These are phyloP conservation scores for Scaeva pyrastri DNA, from an alignment of 2,888 invertebrate species.

Conservation along the genomic window DNA sequence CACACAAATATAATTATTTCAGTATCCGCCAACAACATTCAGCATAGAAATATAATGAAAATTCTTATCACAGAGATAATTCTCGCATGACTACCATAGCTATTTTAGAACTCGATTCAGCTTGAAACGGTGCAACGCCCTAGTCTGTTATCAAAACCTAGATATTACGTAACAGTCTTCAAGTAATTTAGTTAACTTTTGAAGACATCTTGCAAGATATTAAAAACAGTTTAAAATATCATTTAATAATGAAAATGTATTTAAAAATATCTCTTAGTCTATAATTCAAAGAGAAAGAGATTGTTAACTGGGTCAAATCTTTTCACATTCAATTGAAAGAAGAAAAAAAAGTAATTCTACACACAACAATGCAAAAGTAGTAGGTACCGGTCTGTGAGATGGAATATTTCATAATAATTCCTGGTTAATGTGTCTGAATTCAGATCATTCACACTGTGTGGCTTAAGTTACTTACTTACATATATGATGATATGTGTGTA, in stretches of 20 bases:
- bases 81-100: slow-evolving; percentile 30
- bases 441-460: slow-evolving; percentile 26
- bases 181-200: not conserved
- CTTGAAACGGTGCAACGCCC: slow-evolving; percentile 30
- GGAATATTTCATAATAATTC: slow-evolving; percentile 18
- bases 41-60: slow-evolving; percentile 8
- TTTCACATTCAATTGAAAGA: slow-evolving; percentile 30
- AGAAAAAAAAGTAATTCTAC: not conserved
- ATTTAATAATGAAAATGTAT: too few relatives aligned
- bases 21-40: not conserved
- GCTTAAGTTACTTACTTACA: not conserved
- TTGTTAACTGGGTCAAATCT: slow-evolving; percentile 35
- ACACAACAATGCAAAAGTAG: slow-evolving; percentile 12
- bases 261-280: not conserved
- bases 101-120: slow-evolving; percentile 1
- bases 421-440: slow-evolving; percentile 9
- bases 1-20: not conserved
- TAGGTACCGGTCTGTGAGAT: not conserved
- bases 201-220: not conserved
- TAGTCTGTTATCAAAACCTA: slow-evolving; percentile 22
- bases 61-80: slow-evolving; percentile 33
- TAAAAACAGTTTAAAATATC: too few relatives aligned
- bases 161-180: not conserved
- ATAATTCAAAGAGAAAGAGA: not conserved
- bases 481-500: not conserved